Conservation (phyloP, 37 sponge, comb jelly and placozoan genomes). For the Crambe crambe region DNA sequence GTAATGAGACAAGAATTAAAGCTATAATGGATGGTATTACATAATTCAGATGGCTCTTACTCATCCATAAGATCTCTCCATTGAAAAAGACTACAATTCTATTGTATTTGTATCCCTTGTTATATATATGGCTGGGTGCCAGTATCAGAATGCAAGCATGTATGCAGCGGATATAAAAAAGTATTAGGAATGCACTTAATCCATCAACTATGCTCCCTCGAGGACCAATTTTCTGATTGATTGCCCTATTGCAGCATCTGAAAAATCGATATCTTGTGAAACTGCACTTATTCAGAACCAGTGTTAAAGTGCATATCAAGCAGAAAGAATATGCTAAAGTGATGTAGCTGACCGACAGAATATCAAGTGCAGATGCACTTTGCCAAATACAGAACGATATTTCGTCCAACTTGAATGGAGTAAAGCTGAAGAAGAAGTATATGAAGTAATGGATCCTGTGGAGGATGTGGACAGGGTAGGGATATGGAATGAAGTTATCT, state of each 20-base stretch:
- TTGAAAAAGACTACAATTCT: background rate
- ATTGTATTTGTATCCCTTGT: background rate
- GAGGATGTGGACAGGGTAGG: background rate
- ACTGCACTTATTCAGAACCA: slow-evolving; percentile 4
- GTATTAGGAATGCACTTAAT: slow-evolving; percentile 40
- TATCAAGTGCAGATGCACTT: slow-evolving; percentile 9
- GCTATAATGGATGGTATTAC: slow-evolving; percentile 13
- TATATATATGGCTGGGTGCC: background rate
- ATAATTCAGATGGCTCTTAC: slow-evolving; percentile 14
- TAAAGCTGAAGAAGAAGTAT: slow-evolving; percentile 17
- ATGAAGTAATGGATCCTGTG: background rate
- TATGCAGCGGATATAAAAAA: slow-evolving; percentile 31
- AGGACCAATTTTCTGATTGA: too few species aligned
- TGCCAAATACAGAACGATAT: slow-evolving; percentile 44
- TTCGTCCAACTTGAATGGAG: slow-evolving; percentile 17
- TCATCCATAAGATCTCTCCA: slow-evolving; percentile 3
- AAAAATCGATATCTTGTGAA: background rate
- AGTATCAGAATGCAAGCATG: slow-evolving; percentile 14
- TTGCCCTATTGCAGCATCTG: background rate
- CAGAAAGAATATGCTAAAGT: slow-evolving; percentile 44
- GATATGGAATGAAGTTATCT: background rate
- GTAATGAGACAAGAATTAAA: background rate
- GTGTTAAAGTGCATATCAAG: background rate
- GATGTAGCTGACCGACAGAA: slow-evolving; percentile 21
- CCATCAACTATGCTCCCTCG: slow-evolving; percentile 37